Conservation (phyloP, 1,140 invertebrate species). For the Eueides isabella region DNA sequence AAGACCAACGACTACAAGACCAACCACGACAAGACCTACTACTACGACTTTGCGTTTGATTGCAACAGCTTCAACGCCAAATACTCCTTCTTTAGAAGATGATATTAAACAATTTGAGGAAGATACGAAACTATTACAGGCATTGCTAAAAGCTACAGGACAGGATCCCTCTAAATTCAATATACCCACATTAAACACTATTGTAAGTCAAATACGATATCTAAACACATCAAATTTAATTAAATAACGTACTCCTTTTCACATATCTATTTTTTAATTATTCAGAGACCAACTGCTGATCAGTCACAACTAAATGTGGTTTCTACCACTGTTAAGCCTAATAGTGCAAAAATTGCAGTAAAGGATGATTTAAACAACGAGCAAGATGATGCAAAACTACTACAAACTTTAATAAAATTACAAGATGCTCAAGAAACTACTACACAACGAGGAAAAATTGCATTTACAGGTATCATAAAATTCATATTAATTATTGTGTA, state of each 20-base stretch:
- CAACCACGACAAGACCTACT: constrained; percentile 47
- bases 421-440: constrained; percentile 75
- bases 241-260: neutral
- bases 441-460: constrained; percentile 65
- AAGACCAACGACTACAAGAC: constrained; percentile 47
- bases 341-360: constrained; percentile 69
- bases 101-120: constrained; percentile 79
- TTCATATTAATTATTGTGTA: neutral
- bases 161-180: constrained; percentile 79
- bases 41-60: constrained; percentile 49
- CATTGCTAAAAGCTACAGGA: constrained; percentile 75
- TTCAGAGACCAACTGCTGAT: constrained; percentile 49
- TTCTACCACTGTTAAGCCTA: constrained; percentile 53
- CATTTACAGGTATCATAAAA: constrained; percentile 61
- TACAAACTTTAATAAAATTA: constrained; percentile 77
- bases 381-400: constrained; percentile 74
- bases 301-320: constrained; percentile 32
- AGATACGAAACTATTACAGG: constrained; percentile 78
- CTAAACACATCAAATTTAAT: neutral
- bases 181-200: constrained; percentile 65
- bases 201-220: constrained; percentile 50
- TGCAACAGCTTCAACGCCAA: constrained; percentile 51
- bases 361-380: constrained; percentile 72
- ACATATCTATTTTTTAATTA: constrained; percentile 39
- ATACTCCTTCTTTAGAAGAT: constrained; percentile 73